Percentiles rank a stretch among this genome's conserved stretches.
phyloP scores from a whole-genome alignment of 2,797 vertebrate genomes.

The Sphenopsis melanotis region DNA sequence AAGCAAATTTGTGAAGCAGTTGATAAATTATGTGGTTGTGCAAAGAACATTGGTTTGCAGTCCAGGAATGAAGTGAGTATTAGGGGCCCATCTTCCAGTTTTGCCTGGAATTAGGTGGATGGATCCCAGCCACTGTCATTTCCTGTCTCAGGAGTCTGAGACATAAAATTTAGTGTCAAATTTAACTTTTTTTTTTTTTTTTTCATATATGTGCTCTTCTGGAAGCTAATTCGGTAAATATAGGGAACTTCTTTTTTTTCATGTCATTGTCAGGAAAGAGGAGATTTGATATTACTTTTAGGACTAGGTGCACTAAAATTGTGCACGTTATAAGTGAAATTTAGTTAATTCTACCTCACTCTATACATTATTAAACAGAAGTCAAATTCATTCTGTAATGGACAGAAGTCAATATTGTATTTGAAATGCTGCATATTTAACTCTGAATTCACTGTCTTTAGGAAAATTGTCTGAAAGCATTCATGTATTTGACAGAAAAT shows the following conservation, averaged over 20 bases:
- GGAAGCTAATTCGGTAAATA: neutral
- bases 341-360: neutral
- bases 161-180: neutral
- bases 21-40: neutral
- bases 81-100: neutral
- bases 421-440: neutral
- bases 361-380: neutral
- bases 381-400: neutral
- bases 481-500: conserved; percentile 27
- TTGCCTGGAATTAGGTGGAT: neutral
- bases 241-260: neutral
- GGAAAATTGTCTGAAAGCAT: conserved; percentile 11
- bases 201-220: neutral
- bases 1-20: neutral
- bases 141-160: neutral
- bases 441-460: neutral
- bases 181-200: neutral
- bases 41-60: neutral
- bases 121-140: neutral
- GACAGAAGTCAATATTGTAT: neutral
- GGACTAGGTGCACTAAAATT: neutral
- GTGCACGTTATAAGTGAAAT: neutral
- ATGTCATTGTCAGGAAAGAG: neutral
- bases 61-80: neutral
- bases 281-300: neutral